These are phyloP conservation scores for Tinea trinotella DNA, from an alignment of 2,888 invertebrate genomes.

Conservation along the genomic window DNA sequence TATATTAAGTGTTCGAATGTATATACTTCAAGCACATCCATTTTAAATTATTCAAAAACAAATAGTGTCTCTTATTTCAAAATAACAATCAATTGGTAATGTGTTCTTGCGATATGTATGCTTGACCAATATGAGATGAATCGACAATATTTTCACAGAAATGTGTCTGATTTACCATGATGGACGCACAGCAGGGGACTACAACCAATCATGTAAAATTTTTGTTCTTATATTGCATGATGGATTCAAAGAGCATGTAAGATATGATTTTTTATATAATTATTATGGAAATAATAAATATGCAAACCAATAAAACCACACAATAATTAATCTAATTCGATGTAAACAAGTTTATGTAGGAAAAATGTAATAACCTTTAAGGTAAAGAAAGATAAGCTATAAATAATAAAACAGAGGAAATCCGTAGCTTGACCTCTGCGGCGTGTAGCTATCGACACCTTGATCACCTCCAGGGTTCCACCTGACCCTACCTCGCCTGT, in stretches of 20 bases:
- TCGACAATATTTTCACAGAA: constrained; percentile 7
- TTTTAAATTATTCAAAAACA: too few species aligned
- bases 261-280: background rate
- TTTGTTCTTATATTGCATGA: background rate
- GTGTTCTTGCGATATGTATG: background rate
- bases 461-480: constrained; percentile 11
- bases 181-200: constrained; percentile 9
- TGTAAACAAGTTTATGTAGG: constrained; percentile 2
- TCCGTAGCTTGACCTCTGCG: constrained; percentile 3
- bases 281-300: background rate
- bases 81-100: background rate
- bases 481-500: constrained; percentile 18
- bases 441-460: constrained; percentile 22
- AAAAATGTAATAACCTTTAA: constrained; percentile 5
- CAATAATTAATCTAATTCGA: background rate
- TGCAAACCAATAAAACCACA: too few species aligned
- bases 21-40: too few species aligned
- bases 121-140: background rate
- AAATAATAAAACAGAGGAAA: constrained; percentile 1
- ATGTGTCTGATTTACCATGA: constrained; percentile 11
- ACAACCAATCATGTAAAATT: constrained; percentile 4
- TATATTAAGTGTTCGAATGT: too few species aligned
- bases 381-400: constrained; percentile 7
- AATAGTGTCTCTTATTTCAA: background rate
- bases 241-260: background rate